A percentile compares a stretch with the other conserved stretches of the same genome.
Evolutionary conservation across 2,797 vertebrate genomes (phyloP).

Genomic region (Mastacembelus armatus): DNA sequence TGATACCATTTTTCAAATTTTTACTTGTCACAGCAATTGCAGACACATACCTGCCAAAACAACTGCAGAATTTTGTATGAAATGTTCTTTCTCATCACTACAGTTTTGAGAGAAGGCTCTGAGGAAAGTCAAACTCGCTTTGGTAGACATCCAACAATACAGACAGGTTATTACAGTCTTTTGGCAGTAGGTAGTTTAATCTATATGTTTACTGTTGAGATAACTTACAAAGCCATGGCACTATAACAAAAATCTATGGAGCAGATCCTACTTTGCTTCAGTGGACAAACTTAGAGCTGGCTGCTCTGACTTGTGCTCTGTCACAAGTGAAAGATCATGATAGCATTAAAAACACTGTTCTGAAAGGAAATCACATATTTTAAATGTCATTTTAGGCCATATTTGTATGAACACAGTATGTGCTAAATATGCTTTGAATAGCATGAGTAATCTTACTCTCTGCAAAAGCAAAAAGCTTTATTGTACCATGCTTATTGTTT

Average conservation of each 20-base stretch:
- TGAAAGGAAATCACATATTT: constrained; percentile 27
- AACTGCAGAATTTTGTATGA: neutral
- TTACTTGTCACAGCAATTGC: neutral
- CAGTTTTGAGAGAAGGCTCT: neutral
- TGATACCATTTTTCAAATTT: neutral
- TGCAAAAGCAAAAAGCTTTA: constrained; percentile 36
- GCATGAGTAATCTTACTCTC: constrained; percentile 34
- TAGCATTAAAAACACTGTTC: constrained; percentile 39
- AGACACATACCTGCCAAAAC: neutral
- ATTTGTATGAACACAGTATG: constrained; percentile 26
- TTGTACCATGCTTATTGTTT: constrained; percentile 27
- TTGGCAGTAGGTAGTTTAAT: constrained; percentile 54
- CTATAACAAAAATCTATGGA: constrained; percentile 42
- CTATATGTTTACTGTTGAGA: constrained; percentile 27
- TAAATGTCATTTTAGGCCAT: constrained; percentile 32
- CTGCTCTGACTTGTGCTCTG: constrained; percentile 24
- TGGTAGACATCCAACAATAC: constrained; percentile 32
- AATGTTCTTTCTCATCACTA: neutral
- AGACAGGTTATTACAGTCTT: constrained; percentile 34
- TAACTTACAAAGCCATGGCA: constrained; percentile 59
- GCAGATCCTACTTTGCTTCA: constrained; percentile 18
- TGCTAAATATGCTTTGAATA: constrained; percentile 25
- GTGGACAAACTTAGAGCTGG: constrained; percentile 9
- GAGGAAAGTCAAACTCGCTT: constrained; percentile 12
- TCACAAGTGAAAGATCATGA: constrained; percentile 23